Evolutionary conservation across 2,113 vertebrate species (phyloP), one percentile per base, ranked within the genome.

Genomic region (Panurus biarmicus): DNA sequence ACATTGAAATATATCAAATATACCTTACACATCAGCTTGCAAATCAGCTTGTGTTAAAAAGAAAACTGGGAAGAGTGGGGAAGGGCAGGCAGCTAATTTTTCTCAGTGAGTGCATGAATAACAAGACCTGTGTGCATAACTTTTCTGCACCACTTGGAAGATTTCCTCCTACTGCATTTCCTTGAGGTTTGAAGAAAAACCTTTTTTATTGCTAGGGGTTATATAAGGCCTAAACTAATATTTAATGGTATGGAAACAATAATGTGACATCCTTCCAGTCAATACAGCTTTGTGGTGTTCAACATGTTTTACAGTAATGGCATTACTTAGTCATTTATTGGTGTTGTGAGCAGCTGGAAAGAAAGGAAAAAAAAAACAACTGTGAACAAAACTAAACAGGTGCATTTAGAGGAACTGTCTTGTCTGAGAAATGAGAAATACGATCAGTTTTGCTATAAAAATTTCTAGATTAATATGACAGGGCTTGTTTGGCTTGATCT

Each of bases 261-360:
- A 95, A 94, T 77, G 88, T 96, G 95, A 95, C 96, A 97, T 95
- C 90, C 93, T 95, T 94, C 83, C 88, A 88, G 94, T 95, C 97
- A 97, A 93, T 97, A 96, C 91, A 95, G 64, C 65, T 96, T 97
- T 93, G 76, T 94, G 89, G 88, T 96, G 70, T 95, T 91, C 83
- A 95, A 79, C 75, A 77, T 96, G 77, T 97, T 98, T 97, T 95
- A 95, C 83, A 92, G 85, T 96, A 97, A 97, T 91, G 82, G 78
- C 13, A 44, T 97, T 97, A 97, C 94, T 97, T 96, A 90, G 90
- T 93, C 90, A 90, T 97, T 97, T 98, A 97, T 95, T 96, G 95
- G 69, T 85, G 88, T 93, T 93, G 58, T 92, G 76, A 95, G 82
- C 70, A 89, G 89, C 84, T 81, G 74, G 24, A 70, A 66, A 45